Evolutionary conservation across 2,113 vertebrate genomes (phyloP), one percentile per base, ranked within the genome.

Genomic region (Labeo catla): DNA sequence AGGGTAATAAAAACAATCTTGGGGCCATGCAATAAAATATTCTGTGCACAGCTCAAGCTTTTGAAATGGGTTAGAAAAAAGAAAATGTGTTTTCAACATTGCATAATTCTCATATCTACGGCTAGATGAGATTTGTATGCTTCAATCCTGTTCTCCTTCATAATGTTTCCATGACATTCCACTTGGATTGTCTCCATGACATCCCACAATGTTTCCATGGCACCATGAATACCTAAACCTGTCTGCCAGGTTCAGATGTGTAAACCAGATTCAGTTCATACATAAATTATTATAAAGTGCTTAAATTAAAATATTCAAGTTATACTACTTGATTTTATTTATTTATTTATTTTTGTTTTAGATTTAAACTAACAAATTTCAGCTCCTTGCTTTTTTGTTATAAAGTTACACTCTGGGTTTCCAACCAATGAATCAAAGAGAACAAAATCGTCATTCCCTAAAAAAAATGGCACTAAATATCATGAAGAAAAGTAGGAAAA

Each of bases 81-180:
- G 23, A 34, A 23, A 76, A 72, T 19, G 19, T 21, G 68, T 43
- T 76, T 76, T 52, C 23, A 23, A 34, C 11, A 47, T 81, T 66
- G 19, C 79, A 50, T 49, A 76, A 76, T 34, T 52, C 74, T 76
- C 47, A 76, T 76, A 28, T 76, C 23, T 76, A 34, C 2, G 4
- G 49, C 13, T 76, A 19, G 39, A 68, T 68, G 63, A 52, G 61
- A 49, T 82, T 82, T 82, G 63, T 34, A 34, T 68, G 80, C 13
- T 47, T 49, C 49, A 82, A 52, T 66, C 63, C 45, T 82, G 47
- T 65, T 82, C 45, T 19, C 45, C 80, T 34, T 82, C 65, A 50
- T 50, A 50, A 63, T 81, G 80, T 82, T 68, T 82, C 80, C 80
- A 82, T 82, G 61, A 82, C 80, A 66, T 68, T 82, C 63, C 80